These are phyloP conservation scores for Archilochus colubris DNA, from an alignment of 2,113 vertebrate species.

Conservation along the genomic window DNA sequence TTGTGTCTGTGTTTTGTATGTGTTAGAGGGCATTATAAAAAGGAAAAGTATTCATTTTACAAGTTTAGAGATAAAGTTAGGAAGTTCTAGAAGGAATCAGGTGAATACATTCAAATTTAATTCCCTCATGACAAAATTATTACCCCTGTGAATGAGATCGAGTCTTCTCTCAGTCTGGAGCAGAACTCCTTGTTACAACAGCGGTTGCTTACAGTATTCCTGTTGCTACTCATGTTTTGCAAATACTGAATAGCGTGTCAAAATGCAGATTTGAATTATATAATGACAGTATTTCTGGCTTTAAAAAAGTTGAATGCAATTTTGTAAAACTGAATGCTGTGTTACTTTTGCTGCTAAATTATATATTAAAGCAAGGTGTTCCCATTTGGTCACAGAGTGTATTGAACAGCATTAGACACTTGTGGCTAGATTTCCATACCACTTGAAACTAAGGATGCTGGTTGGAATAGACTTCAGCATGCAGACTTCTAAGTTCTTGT, in stretches of 20 bases:
- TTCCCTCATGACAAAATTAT: not conserved
- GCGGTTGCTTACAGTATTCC: not conserved
- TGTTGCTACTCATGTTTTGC: not conserved
- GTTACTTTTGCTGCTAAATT: not conserved
- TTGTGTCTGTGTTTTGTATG: not conserved
- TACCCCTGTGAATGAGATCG: not conserved
- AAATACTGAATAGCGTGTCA: not conserved
- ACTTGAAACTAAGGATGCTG: not conserved
- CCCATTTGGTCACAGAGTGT: not conserved
- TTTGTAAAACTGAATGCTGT: not conserved
- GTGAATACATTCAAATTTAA: not conserved
- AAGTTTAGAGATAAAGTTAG: not conserved
- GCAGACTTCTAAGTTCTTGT: not conserved
- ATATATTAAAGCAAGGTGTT: not conserved
- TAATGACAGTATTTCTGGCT: not conserved
- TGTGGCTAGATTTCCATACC: not conserved
- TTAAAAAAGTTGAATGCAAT: not conserved
- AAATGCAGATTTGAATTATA: not conserved
- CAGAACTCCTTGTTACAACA: not conserved
- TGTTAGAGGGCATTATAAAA: not conserved
- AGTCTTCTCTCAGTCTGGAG: not conserved
- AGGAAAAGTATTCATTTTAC: not conserved
- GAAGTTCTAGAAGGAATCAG: not conserved
- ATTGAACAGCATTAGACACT: not conserved
- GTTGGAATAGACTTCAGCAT: not conserved